These are phyloP conservation scores for Drosophila repletoides DNA, from an alignment of 1,140 invertebrate species.

Conservation along the genomic window DNA sequence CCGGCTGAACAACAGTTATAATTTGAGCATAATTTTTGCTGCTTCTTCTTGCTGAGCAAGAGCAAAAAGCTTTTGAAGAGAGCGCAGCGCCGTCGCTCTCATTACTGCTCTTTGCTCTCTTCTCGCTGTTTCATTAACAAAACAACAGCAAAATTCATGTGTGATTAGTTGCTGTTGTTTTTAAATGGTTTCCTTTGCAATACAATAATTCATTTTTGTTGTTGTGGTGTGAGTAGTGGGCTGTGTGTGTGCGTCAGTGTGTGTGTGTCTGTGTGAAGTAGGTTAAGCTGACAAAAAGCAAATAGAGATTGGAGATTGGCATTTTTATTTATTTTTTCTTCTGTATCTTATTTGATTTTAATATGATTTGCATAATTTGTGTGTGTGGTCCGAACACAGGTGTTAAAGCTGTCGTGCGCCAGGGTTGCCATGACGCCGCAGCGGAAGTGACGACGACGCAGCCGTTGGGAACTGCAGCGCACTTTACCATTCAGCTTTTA, in stretches of 20 bases:
- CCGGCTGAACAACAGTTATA: conserved; percentile 76
- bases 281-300: conserved; percentile 64
- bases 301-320: conserved; percentile 54
- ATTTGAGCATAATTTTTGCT: conserved; percentile 65
- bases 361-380: conserved; percentile 71
- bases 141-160: conserved; percentile 75
- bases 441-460: conserved; percentile 32
- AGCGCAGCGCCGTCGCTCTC: conserved; percentile 22
- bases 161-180: conserved; percentile 53
- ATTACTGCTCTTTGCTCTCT: conserved; percentile 21
- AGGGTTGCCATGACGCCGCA: conserved; percentile 45
- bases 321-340: conserved; percentile 42
- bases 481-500: not conserved
- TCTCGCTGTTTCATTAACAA: conserved; percentile 70
- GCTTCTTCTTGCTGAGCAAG: conserved; percentile 17
- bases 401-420: conserved; percentile 38
- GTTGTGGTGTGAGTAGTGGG: conserved; percentile 19
- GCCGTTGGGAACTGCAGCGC: conserved; percentile 35
- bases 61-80: conserved; percentile 51
- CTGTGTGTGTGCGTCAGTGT: not conserved
- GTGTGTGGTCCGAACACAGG: conserved; percentile 50
- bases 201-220: conserved; percentile 56
- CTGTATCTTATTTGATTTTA: conserved; percentile 45
- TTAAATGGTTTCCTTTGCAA: conserved; percentile 62
- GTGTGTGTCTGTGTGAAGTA: conserved; percentile 61